Conservation (phyloP, 92 coral and sea anemone genomes). For the Porites rus region DNA sequence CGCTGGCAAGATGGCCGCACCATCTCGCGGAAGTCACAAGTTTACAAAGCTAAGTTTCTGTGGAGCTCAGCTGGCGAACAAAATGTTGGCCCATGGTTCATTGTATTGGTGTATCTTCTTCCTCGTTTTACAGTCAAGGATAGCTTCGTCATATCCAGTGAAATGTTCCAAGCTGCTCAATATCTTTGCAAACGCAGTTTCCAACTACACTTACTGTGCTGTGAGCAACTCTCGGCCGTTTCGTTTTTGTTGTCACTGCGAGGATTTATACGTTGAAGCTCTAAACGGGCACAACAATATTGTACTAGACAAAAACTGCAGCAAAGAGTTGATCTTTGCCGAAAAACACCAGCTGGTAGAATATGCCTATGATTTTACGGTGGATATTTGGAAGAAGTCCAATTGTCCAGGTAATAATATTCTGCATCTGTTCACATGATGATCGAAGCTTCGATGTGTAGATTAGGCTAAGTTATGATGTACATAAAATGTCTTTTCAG, state of each 20-base stretch:
- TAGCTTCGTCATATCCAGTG: neutral
- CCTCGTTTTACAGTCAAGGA: constrained; percentile 8
- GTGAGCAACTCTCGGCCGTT: constrained; percentile 69
- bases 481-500: too few species aligned
- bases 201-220: constrained; percentile 73
- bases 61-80: too few species aligned
- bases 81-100: neutral
- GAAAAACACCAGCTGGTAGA: constrained; percentile 73
- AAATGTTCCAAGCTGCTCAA: constrained; percentile 27
- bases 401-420: constrained; percentile 49
- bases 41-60: too few species aligned
- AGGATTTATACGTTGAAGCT: constrained; percentile 16
- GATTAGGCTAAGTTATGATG: too few species aligned
- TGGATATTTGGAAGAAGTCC: constrained; percentile 60
- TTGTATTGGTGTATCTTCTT: neutral
- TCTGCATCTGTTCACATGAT: too few species aligned
- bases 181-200: constrained; percentile 50
- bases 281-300: constrained; percentile 10
- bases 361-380: constrained; percentile 55
- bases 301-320: constrained; percentile 4
- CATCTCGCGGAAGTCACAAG: too few species aligned
- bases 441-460: too few species aligned
- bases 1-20: neutral
- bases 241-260: constrained; percentile 68
- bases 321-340: constrained; percentile 35